Evolutionary conservation across 2,888 invertebrate genomes (phyloP), one percentile per base, ranked within the genome.

Genomic region (Macrophya annulata): DNA sequence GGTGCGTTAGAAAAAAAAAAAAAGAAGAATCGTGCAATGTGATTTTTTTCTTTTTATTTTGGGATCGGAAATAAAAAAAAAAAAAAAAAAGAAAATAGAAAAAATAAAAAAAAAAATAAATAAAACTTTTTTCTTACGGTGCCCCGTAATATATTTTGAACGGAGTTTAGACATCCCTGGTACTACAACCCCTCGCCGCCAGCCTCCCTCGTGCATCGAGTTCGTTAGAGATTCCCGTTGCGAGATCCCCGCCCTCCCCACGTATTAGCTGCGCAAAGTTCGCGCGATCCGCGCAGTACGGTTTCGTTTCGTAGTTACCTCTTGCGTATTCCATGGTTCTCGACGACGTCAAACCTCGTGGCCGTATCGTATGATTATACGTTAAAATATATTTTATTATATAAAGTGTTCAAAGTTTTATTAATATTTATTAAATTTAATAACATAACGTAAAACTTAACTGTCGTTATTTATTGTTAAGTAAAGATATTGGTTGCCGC

Each of bases 201-300:
- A 88, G 89, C 90, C 68, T 51, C 89, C 90, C 88, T 87, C 89
- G 85, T 86, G 88, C 91, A 92, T 92, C 91, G 92, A 92, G 92
- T 92, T 91, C 91, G 92, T 92, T 92, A 92, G 89, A 92, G 92
- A 92, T 92, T 91, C 92, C 92, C 88, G 90, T 90, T 87, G 90
- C 89, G 90, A 92, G 92, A 92, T 92, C 92, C 86, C 88, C 87
- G 85, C 87, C 88, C 89, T 82, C 88, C 91, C 88, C 77, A 12
- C 51, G 31, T 31, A 31, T 37, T 55, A 48, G 51, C 77, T 83
- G 83, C 83, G 83, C 83, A 83, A 71, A 81, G 65, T 83, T 31
- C 83, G 45, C 43, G 81, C 48, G 48, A 51, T 68, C 71, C 83
- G 71, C 83, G 71, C 83, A 71, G 68, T 48, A 17, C 68, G 43